Evolutionary conservation across 2,888 invertebrate genomes (phyloP).

Genomic region (Metallyticus violacea): DNA sequence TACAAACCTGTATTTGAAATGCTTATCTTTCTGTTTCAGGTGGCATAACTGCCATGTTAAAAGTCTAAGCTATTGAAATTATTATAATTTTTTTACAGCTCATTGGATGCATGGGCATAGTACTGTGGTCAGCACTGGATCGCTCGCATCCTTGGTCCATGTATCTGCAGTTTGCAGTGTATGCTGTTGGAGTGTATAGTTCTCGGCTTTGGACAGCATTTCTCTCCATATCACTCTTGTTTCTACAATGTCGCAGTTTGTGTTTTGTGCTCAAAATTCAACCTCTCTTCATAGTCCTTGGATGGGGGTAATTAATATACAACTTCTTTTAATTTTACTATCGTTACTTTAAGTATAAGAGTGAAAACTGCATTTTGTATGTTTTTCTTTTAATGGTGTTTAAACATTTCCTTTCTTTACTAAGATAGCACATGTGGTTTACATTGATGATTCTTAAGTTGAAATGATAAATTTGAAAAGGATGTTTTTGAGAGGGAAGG

Average conservation of each 20-base stretch:
- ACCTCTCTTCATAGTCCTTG: conserved; percentile 61
- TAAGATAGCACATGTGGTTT: too few species aligned
- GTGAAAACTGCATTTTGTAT: too few species aligned
- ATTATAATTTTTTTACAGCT: conserved; percentile 49
- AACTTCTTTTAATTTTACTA: not conserved
- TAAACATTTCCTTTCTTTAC: too few species aligned
- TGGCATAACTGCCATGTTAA: not conserved
- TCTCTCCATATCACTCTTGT: conserved; percentile 74
- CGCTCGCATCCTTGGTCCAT: conserved; percentile 58
- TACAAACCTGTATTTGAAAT: too few species aligned
- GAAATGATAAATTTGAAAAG: too few species aligned
- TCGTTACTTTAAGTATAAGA: too few species aligned
- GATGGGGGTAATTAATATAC: conserved; percentile 54
- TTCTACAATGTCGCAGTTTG: conserved; percentile 78
- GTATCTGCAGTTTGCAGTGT: conserved; percentile 72
- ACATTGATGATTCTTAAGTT: too few species aligned
- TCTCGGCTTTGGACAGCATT: conserved; percentile 83
- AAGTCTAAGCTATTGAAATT: conserved; percentile 1
- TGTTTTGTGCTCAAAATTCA: conserved; percentile 77
- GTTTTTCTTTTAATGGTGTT: too few species aligned
- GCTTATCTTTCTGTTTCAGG: not conserved
- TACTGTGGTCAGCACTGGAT: conserved; percentile 66
- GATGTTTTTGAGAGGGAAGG: too few species aligned
- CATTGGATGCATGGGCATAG: conserved; percentile 67
- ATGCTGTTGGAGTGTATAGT: conserved; percentile 75